These are phyloP conservation scores for Zaprionus tsacasi DNA, from an alignment of 1,140 invertebrate species.

Conservation along the genomic window DNA sequence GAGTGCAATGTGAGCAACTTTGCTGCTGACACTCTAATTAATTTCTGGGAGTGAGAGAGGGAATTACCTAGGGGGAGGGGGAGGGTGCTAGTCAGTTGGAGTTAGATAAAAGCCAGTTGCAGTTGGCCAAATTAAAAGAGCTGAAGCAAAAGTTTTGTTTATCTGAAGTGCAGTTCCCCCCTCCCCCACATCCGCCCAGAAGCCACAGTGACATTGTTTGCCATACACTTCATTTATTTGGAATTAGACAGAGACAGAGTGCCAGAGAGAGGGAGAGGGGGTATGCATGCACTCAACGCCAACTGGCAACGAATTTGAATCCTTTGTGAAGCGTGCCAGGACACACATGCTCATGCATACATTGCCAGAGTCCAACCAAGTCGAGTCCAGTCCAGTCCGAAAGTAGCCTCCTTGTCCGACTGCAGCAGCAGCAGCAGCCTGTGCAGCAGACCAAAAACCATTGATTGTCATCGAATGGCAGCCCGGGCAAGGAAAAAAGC, in stretches of 20 bases:
- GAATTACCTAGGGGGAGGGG: background rate
- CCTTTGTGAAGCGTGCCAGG: slow-evolving; percentile 81
- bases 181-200: slow-evolving; percentile 8
- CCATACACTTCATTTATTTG: slow-evolving; percentile 83
- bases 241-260: slow-evolving; percentile 57
- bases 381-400: slow-evolving; percentile 24
- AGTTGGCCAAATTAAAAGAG: slow-evolving; percentile 62
- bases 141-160: slow-evolving; percentile 64
- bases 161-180: slow-evolving; percentile 13
- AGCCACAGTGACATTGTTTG: slow-evolving; percentile 72
- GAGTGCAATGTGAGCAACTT: slow-evolving; percentile 14
- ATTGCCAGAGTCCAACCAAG: slow-evolving; percentile 32
- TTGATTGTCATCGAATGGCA: slow-evolving; percentile 82
- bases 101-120: slow-evolving; percentile 52
- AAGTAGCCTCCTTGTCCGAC: slow-evolving; percentile 45
- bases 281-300: slow-evolving; percentile 65
- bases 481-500: slow-evolving; percentile 52
- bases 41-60: slow-evolving; percentile 48
- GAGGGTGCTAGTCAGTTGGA: background rate
- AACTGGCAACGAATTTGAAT: slow-evolving; percentile 75
- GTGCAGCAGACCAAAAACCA: slow-evolving; percentile 83
- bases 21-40: slow-evolving; percentile 68
- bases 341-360: slow-evolving; percentile 63
- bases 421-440: slow-evolving; percentile 10
- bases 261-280: background rate